Base-by-base conservation (phyloP, 2,113 vertebrate genomes). In the Mugil cephalus region DNA sequence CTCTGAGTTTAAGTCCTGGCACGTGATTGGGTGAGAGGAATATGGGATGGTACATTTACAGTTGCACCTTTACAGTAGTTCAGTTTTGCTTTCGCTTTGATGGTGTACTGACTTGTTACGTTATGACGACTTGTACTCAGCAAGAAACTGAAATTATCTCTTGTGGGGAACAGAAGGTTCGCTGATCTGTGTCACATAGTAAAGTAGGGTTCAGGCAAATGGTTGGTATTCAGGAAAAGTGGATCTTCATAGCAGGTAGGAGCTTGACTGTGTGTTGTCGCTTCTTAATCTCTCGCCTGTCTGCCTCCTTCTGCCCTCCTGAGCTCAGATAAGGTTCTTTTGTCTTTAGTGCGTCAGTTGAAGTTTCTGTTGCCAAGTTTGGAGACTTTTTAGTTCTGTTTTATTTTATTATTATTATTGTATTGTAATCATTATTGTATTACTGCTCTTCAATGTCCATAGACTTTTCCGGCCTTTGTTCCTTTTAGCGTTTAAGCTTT, bases 21-120 rank as follows among this genome's bases (percentile, higher is more conserved):
- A 40, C 59, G 10, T 68, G 89, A 91, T 86, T 89, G 80, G 88
- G 38, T 35, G 69, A 80, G 35, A 43, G 53, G 34, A 48, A 51
- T 21, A 3, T 51, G 53, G 64, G 69, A 45, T 2, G 17, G 13
- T n/a, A 7, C 7, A 10, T 14, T 48, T 43, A 15, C 18, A 55
- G 52, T 65, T 76, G 18, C 48, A 87, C 73, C 15, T 74, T 61
- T 1, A 19, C 46, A 15, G 0, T 43, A 47, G 1, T 55, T 72
- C 69, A 15, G 38, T 85, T 89, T 91, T 81, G 24, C 72, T 92
- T 92, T 91, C 73, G 6, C 39, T 89, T 72, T 74, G 24, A 69
- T 18, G 17, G 21, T 9, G 8, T 4, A 11, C 30, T 14, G 7
- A 45, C 1, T 40, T n/a, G 18, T 65, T 39, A 0, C 8, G 0